Conservation (phyloP, 2,113 vertebrate species). For the Pogonocichla stellata region DNA sequence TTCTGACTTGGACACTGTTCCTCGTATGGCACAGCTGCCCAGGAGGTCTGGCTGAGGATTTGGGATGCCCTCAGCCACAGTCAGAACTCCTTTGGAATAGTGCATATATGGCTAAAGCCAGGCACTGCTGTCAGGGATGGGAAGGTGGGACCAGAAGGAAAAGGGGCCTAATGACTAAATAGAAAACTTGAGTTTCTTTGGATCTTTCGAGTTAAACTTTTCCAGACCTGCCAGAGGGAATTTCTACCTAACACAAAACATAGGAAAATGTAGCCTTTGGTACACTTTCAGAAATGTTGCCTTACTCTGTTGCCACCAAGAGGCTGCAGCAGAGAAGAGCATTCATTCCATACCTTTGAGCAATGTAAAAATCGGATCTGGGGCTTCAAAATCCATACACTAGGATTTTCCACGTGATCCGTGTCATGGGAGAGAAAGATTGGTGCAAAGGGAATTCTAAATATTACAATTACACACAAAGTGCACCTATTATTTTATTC, state of each 20-base stretch:
- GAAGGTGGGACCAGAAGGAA: not conserved
- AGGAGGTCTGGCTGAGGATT: not conserved
- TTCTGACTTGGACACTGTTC: not conserved
- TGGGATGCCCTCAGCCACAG: not conserved
- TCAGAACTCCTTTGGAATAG: not conserved
- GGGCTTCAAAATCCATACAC: not conserved
- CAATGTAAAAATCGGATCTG: not conserved
- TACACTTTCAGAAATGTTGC: not conserved
- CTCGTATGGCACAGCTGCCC: not conserved
- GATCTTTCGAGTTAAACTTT: not conserved
- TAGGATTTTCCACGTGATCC: not conserved
- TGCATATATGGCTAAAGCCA: not conserved
- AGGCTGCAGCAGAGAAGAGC: not conserved
- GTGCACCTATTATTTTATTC: not conserved
- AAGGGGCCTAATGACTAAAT: not conserved
- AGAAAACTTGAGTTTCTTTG: not conserved
- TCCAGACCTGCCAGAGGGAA: not conserved
- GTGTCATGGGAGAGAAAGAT: not conserved
- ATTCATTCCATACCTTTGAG: not conserved
- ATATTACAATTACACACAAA: not conserved
- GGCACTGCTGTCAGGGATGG: not conserved
- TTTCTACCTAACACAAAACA: not conserved
- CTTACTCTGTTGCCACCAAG: conserved; percentile 3
- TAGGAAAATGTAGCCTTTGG: not conserved
- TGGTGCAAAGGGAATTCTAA: not conserved